Evolutionary conservation across 1,140 invertebrate species (phyloP), one percentile per base, ranked within the genome.

Genomic region (Drosophila pruinosa): DNA sequence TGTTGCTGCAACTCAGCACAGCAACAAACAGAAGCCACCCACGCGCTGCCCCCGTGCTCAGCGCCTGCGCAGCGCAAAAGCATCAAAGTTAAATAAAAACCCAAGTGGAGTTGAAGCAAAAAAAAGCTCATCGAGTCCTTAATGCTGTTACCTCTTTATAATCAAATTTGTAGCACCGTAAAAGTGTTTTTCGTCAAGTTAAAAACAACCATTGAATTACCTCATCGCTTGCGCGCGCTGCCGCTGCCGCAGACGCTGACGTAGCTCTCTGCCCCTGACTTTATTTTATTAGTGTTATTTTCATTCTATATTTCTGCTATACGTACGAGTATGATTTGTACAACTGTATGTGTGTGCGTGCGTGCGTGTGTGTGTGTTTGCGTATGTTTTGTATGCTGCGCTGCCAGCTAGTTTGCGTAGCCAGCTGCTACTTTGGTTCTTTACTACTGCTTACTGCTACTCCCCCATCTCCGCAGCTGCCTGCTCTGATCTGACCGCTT

Each of bases 261-360:
- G 71, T 78, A 75, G 74, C 62, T 53, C 61, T 67, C 74, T 86
- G 81, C 78, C 81, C 81, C 81, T 86, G 82, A 88, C 78, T 86
- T 86, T 88, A 78, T 62, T 73, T 69, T 67, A 59, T 72, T 72
- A 59, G 47, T 68, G 63, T 72, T 68, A 59, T 72, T 52, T 72
- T 65, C 10, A 59, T 72, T 68, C 53, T 59, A 72, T 68, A 72
- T 72, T 56, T 65, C 62, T 79, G 69, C 64, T 73, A 76, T 73
- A 80, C 67, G 72, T 86, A 78, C 76, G 64, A 64, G 72, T 86
- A 78, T 80, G 64, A 64, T 76, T 76, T 86, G 50, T 65, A 53
- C 24, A 65, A 36, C 3, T 67, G 41, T 36, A 7, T 48, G 39
- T 5, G 12, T 36, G 15, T 7, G 22, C n/a, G n/a, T n/a, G n/a